These are phyloP conservation scores for Taenioides sp. DNA, from an alignment of 2,797 vertebrate genomes.

Conservation along the genomic window DNA sequence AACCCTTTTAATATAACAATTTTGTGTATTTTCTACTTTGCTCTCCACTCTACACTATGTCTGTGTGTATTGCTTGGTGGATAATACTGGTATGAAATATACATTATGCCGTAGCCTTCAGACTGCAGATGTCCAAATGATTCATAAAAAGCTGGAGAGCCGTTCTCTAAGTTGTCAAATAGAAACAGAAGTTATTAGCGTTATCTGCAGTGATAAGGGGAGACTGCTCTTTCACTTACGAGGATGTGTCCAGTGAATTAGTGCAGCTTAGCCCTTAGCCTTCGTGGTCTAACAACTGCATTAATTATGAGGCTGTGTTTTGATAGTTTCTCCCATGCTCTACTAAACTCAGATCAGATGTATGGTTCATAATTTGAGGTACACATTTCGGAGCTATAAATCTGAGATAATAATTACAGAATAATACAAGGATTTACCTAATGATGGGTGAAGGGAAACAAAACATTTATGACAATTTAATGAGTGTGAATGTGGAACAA, in stretches of 20 bases:
- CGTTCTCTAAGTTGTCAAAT: conserved; percentile 15
- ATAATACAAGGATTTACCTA: conserved; percentile 29
- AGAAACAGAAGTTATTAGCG: conserved; percentile 11
- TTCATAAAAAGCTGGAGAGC: conserved; percentile 13
- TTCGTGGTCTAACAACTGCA: background rate
- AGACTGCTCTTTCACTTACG: conserved; percentile 9
- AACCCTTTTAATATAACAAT: no score
- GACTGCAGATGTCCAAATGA: background rate
- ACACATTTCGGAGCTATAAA: conserved; percentile 53
- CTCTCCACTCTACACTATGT: background rate
- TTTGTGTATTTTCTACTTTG: background rate
- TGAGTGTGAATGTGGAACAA: background rate
- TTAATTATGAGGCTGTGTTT: background rate
- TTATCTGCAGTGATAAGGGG: conserved; percentile 28
- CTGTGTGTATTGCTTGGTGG: background rate
- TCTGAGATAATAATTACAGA: conserved; percentile 65
- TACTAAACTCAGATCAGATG: conserved; percentile 60
- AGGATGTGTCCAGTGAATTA: background rate
- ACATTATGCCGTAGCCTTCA: background rate
- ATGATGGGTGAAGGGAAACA: conserved; percentile 33
- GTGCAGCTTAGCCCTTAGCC: background rate
- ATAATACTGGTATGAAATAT: conserved; percentile 19
- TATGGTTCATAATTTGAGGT: conserved; percentile 50
- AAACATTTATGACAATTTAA: conserved; percentile 15
- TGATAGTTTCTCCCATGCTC: conserved; percentile 8